These are phyloP conservation scores for Ecliptopera silaceata DNA, from an alignment of 2,888 invertebrate species.

Conservation along the genomic window DNA sequence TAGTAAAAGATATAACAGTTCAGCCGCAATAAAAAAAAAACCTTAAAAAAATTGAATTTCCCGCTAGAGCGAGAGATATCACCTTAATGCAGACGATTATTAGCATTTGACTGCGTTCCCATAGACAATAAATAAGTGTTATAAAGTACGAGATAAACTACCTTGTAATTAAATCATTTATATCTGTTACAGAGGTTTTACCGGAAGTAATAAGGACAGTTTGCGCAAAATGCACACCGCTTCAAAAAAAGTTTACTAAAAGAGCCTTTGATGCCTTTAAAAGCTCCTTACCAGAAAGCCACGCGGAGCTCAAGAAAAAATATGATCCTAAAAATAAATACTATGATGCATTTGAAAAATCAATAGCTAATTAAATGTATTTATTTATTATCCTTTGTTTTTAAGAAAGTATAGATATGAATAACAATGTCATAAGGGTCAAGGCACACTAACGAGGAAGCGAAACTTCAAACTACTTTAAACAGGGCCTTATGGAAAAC, in stretches of 20 bases:
- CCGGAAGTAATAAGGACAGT: slow-evolving; percentile 60
- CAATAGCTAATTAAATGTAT: slow-evolving; percentile 43
- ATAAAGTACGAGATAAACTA: too few species aligned
- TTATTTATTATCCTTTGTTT: slow-evolving; percentile 19
- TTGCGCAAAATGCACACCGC: slow-evolving; percentile 59
- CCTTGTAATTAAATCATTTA: too few species aligned
- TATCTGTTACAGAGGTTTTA: slow-evolving; percentile 44
- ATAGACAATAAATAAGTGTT: too few species aligned
- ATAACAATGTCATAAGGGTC: background rate
- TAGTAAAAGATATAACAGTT: too few species aligned
- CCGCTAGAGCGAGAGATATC: too few species aligned
- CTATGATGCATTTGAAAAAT: slow-evolving; percentile 69
- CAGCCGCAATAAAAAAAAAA: too few species aligned
- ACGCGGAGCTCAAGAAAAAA: slow-evolving; percentile 84
- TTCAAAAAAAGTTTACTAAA: slow-evolving; percentile 75
- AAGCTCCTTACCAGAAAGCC: slow-evolving; percentile 83
- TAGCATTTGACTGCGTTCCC: too few species aligned
- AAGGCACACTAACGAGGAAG: too few species aligned
- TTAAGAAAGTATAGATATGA: slow-evolving; percentile 31
- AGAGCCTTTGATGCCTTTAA: slow-evolving; percentile 86
- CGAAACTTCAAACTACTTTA: too few species aligned
- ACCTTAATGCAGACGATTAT: too few species aligned
- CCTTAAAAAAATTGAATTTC: too few species aligned
- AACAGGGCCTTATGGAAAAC: too few species aligned
- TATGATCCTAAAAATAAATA: slow-evolving; percentile 86